phyloP scores from a whole-genome alignment of 1,140 invertebrate species.

The Zophobas morio region DNA sequence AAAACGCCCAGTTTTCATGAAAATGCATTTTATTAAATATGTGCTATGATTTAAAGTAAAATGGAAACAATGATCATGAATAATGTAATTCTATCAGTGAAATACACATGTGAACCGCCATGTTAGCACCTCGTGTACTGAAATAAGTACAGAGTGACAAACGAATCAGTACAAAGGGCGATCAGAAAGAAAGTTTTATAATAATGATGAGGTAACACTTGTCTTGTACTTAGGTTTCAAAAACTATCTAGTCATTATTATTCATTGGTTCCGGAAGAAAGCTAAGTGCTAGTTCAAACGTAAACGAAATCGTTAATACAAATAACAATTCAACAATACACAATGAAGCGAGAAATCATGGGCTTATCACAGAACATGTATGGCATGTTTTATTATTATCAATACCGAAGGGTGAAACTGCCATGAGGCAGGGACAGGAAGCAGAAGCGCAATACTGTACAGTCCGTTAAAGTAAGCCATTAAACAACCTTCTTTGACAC shows the following conservation, averaged over 20 bases:
- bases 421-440: conserved; percentile 46
- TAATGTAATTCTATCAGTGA: conserved; percentile 66
- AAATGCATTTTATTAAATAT: conserved; percentile 74
- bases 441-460: conserved; percentile 49
- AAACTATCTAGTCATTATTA: conserved; percentile 71
- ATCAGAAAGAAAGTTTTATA: conserved; percentile 44
- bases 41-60: conserved; percentile 74
- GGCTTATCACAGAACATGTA: conserved; percentile 74
- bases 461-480: conserved; percentile 47
- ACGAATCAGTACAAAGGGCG: conserved; percentile 51
- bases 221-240: conserved; percentile 73
- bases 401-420: conserved; percentile 49
- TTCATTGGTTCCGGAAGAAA: conserved; percentile 53
- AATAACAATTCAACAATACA: conserved; percentile 50
- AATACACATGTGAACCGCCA: conserved; percentile 67
- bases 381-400: conserved; percentile 66
- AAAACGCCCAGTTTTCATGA: conserved; percentile 65
- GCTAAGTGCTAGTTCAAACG: conserved; percentile 59
- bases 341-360: conserved; percentile 60
- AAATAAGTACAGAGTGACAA: conserved; percentile 58
- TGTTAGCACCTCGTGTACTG: conserved; percentile 58
- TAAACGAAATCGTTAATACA: conserved; percentile 45
- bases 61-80: conserved; percentile 71
- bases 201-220: conserved; percentile 72
- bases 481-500: conserved; percentile 45